Conservation (phyloP, 2,797 vertebrate genomes). For the Dallia pectoralis region DNA sequence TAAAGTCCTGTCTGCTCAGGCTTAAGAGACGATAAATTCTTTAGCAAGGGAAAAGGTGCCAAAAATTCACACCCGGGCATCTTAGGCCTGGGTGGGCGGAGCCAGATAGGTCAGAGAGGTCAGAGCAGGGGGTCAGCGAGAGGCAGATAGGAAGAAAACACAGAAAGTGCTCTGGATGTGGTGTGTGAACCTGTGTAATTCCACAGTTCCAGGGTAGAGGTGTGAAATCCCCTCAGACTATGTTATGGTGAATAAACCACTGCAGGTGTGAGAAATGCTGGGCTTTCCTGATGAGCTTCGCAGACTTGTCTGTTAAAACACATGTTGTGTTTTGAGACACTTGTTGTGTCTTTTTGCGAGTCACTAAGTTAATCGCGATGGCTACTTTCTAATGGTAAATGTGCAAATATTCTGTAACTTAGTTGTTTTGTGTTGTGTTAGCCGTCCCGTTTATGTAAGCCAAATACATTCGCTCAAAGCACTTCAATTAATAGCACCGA, state of each 20-base stretch:
- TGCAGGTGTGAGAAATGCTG: slow-evolving; percentile 5
- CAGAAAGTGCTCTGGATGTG: slow-evolving; percentile 6
- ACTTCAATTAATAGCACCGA: neutral
- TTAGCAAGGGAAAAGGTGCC: slow-evolving; percentile 18
- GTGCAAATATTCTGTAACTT: neutral
- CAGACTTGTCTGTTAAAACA: neutral
- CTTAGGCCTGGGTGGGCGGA: slow-evolving; percentile 32
- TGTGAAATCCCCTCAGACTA: slow-evolving; percentile 32
- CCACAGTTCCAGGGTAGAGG: slow-evolving; percentile 5
- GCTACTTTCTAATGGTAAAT: neutral
- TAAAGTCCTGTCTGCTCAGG: slow-evolving; percentile 11
- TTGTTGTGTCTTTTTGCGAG: neutral
- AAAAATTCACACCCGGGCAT: slow-evolving; percentile 55
- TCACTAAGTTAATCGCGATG: neutral
- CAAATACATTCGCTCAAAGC: neutral
- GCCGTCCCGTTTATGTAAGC: neutral
- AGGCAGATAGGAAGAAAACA: slow-evolving; percentile 6
- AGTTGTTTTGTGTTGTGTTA: neutral
- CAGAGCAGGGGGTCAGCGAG: slow-evolving; percentile 15
- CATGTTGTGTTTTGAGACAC: neutral
- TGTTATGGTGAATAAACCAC: slow-evolving; percentile 1
- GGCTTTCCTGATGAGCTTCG: neutral
- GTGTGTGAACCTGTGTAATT: slow-evolving; percentile 14
- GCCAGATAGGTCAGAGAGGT: slow-evolving; percentile 7
- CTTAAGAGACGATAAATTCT: slow-evolving; percentile 5